These are phyloP conservation scores for Heptranchias perlo DNA, from an alignment of 2,113 vertebrate genomes.

Conservation along the genomic window DNA sequence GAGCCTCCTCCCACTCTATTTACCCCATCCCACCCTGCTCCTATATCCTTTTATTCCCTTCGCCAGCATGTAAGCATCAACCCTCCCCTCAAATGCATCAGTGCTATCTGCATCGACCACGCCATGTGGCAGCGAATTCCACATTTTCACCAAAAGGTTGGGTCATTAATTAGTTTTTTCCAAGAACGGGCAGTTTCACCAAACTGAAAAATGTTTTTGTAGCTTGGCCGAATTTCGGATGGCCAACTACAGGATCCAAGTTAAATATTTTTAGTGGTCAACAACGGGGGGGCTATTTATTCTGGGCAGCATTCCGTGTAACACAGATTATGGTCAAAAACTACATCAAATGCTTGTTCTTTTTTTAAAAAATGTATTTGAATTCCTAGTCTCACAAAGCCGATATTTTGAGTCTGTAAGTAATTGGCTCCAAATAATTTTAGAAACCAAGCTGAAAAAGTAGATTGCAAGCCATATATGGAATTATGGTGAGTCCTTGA, in stretches of 20 bases:
- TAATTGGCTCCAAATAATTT: neutral
- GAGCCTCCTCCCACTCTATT: too few relatives aligned
- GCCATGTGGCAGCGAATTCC: neutral
- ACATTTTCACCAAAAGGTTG: neutral
- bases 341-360: neutral
- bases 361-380: neutral
- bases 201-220: neutral
- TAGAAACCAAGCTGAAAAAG: neutral
- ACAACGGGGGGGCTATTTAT: neutral
- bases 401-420: neutral
- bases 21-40: too few relatives aligned
- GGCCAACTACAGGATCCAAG: neutral
- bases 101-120: neutral
- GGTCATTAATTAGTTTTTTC: neutral
- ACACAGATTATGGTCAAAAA: neutral
- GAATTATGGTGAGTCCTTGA: neutral
- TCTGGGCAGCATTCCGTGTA: neutral
- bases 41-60: neutral
- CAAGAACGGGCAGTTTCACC: neutral
- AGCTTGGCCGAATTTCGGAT: neutral
- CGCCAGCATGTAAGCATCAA: neutral
- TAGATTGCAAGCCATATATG: neutral
- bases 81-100: neutral
- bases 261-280: neutral
- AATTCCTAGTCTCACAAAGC: neutral